Percentiles rank a stretch among this genome's conserved stretches.
phyloP scores from a whole-genome alignment of 2,888 invertebrate species.

The Neoaliturus tenellus region DNA sequence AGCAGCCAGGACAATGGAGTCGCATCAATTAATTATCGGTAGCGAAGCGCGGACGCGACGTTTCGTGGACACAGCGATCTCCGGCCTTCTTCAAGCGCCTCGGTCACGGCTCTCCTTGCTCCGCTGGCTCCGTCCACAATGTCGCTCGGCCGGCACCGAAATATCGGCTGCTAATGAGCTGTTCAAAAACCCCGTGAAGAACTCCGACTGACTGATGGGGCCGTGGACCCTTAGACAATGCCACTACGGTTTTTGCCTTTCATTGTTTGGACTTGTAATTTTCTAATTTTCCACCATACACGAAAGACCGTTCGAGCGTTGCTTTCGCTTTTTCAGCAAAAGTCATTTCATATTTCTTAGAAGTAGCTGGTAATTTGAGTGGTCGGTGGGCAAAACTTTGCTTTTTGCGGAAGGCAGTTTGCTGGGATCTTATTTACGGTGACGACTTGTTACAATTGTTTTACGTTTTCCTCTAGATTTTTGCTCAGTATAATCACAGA shows the following conservation, averaged over 20 bases:
- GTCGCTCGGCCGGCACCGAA: slow-evolving; percentile 41
- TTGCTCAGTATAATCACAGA: no score
- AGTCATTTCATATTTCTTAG: background rate
- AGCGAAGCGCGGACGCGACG: background rate
- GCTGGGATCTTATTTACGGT: no score
- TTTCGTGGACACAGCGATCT: slow-evolving; percentile 13
- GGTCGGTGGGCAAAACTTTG: no score
- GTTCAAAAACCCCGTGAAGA: slow-evolving; percentile 49
- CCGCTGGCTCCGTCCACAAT: slow-evolving; percentile 37
- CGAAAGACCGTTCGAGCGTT: background rate
- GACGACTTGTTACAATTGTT: no score
- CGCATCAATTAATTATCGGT: slow-evolving; percentile 6
- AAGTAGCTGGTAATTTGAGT: no score
- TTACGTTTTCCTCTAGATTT: no score
- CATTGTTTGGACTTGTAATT: slow-evolving; percentile 32
- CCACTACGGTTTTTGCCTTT: background rate
- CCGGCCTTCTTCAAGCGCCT: slow-evolving; percentile 15
- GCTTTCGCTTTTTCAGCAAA: background rate
- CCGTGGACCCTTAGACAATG: slow-evolving; percentile 24
- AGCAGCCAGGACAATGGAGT: background rate
- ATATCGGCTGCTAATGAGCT: slow-evolving; percentile 41
- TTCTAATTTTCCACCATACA: slow-evolving; percentile 23
- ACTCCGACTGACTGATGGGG: slow-evolving; percentile 19
- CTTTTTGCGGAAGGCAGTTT: no score
- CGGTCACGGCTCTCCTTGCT: slow-evolving; percentile 14